Percentiles rank a stretch among this genome's conserved stretches.
Evolutionary conservation across 2,797 vertebrate species (phyloP).

Genomic region (Cryptoblepharus egeriae): DNA sequence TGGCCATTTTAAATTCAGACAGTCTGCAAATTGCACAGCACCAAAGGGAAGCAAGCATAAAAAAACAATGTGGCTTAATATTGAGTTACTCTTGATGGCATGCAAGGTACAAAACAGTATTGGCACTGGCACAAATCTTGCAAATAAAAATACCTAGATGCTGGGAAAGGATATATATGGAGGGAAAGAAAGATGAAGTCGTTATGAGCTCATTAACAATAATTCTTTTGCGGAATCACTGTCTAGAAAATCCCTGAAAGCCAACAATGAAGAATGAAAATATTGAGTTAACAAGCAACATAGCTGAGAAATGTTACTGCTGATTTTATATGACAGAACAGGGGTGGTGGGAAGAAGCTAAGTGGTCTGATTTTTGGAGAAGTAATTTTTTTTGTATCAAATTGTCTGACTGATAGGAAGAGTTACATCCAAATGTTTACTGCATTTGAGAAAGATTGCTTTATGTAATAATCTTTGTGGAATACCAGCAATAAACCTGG

Average conservation of each 20-base stretch:
- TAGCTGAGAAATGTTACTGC: slow-evolving; percentile 45
- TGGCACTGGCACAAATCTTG: slow-evolving; percentile 14
- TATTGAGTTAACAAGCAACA: neutral
- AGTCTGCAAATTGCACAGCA: slow-evolving; percentile 33
- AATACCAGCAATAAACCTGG: slow-evolving; percentile 36
- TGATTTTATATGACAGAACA: neutral
- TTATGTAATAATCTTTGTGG: slow-evolving; percentile 27
- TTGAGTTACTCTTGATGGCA: slow-evolving; percentile 17
- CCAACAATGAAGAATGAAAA: slow-evolving; percentile 25
- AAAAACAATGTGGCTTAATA: slow-evolving; percentile 24
- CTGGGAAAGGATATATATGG: slow-evolving; percentile 5
- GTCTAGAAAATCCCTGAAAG: slow-evolving; percentile 33
- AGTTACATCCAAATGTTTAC: neutral
- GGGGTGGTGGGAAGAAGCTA: neutral
- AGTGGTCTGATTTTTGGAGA: slow-evolving; percentile 24
- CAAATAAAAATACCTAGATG: slow-evolving; percentile 23
- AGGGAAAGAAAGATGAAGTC: neutral
- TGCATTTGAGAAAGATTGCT: slow-evolving; percentile 43
- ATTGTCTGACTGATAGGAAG: slow-evolving; percentile 23
- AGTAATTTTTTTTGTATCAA: slow-evolving; percentile 18
- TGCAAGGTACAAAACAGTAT: slow-evolving; percentile 5
- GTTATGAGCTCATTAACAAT: slow-evolving; percentile 35
- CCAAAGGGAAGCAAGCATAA: slow-evolving; percentile 14
- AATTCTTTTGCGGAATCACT: slow-evolving; percentile 23
- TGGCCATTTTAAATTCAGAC: slow-evolving; percentile 33